Evolutionary conservation across 1,140 invertebrate genomes (phyloP), one percentile per base, ranked within the genome.

Genomic region (Scylla paramamosain): DNA sequence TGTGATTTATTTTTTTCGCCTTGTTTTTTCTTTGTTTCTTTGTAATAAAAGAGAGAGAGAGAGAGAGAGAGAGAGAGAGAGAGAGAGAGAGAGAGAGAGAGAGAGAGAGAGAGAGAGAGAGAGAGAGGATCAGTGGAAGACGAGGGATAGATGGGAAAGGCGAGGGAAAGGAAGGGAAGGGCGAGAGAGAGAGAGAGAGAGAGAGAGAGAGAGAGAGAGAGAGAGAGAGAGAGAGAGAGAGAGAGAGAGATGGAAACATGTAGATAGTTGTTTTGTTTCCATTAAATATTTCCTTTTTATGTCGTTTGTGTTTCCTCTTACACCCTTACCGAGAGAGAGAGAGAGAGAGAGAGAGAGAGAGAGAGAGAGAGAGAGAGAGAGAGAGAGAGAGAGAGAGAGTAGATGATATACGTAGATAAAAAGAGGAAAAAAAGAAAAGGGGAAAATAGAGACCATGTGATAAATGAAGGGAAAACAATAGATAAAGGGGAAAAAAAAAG

Each of bases 341-440:
- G 59, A 67, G 59, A 67, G 59, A 67, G 59, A 67, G 59, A 67
- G 59, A 67, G 59, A 67, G 59, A 67, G 59, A 67, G 59, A 67
- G 59, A 67, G 59, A 67, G 59, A 67, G 59, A 67, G 59, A 67
- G 59, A 67, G 59, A 67, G 59, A 67, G 59, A 67, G 59, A 67
- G 59, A 67, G 59, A 67, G 59, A 67, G 59, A 67, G 59, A 67
- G 59, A 67, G 59, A 67, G 59, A 67, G 59, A 67, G 59, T 10
- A 16, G 20, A 20, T 20, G 67, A 77, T 12, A 77, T 12, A 77
- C 12, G n/a, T 7, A 77, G 67, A n/a, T 12, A 77, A 0, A 77
- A n/a, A 77, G 20, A 77, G 16, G 2, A 59, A 59, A 59, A 59
- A 59, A 14, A 12, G 10, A 48, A 48, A 59, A 59, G 10, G 12